Base-by-base conservation (phyloP, 2,888 invertebrate genomes). In the Embidobia sp. region DNA sequence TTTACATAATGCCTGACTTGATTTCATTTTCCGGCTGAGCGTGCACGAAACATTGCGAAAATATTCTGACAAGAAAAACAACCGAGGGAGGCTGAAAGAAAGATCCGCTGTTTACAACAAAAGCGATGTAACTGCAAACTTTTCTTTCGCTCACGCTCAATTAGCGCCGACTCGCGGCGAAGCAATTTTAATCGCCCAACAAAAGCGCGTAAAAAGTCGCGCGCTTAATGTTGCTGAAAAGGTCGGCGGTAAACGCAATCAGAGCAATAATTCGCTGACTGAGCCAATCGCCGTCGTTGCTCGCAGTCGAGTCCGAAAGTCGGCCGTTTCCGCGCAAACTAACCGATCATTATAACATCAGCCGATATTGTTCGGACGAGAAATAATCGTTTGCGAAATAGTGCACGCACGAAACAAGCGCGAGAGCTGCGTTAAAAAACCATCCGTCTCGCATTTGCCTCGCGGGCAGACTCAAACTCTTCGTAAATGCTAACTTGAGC, bases 51-150 rank as follows among this genome's bases (percentile, higher is more conserved):
- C 7, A 22, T 10, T 29, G 5, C 8, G 8, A 31, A 53, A 53
- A 37, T 40, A 11, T 16, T 49, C n/a, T 4, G 16, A 26, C 11
- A 27, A n/a, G 6, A 46, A 27, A 27, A 16, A 27, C 1, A 8
- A 13, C 27, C 8, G 27, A n/a, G n/a, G n/a, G n/a, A n/a, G n/a
- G n/a, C 27, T 6, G 11, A 40, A 57, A 42, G 31, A 40, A 27
- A 37, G 26, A 6, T 22, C 18, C 4, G 10, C n/a, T n/a, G n/a
- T n/a, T n/a, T 26, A 31, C 19, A 18, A 42, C 57, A 57, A 42
- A 42, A n/a, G n/a, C 13, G 19, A 29, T 33, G 46, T 46, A 59
- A 59, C 46, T 59, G 59, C 59, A 42, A 59, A 59, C 15, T 59
- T 59, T 44, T 16, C 53, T 42, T 57, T 57, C 44, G 19, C 31